Base-by-base conservation (phyloP, 2,888 invertebrate species). In the Tipula unca region DNA sequence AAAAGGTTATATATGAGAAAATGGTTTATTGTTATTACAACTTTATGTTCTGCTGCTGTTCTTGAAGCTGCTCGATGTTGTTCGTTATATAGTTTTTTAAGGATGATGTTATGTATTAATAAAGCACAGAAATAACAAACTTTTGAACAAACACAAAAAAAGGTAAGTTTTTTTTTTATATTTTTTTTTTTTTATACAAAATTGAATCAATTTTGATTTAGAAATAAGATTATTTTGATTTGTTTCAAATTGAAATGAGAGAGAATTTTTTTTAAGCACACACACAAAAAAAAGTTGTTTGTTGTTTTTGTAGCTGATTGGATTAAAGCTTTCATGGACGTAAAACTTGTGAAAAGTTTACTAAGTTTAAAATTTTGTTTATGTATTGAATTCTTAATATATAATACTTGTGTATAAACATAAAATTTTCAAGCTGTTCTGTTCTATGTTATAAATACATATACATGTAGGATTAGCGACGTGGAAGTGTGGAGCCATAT, bases 161-260 rank as follows among this genome's bases (percentile, higher is more conserved):
- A 69, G 25, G 69, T 69, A 69, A 25, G 6, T 17, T 54, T 54
- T 54, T 54, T 54, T 39, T 39, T 35, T 35, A 35, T n/a, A n/a
- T n/a, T n/a, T n/a, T 32, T 32, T 32, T 32, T 32, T 32, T 32
- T 32, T 32, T 48, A 3, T 1, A 69, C 25, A 69, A 69, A 69
- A 69, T 69, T 69, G 69, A 69, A 69, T 69, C 69, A 69, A 69
- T 25, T 69, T 69, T 69, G 69, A 69, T 69, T 69, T 69, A 69
- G 69, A 69, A 69, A 69, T 69, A 69, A 69, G 69, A 69, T 69
- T 69, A 69, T 69, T 69, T 69, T 69, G 69, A 69, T 69, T 69
- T 69, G 69, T 69, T 69, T 69, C 69, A 69, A 69, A 69, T 69
- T 69, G 69, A 69, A 69, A 69, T 13, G 69, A 20, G 69, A 20